A percentile compares a stretch with the other conserved stretches of the same genome.
Evolutionary conservation across 2,797 vertebrate genomes (phyloP).

Genomic region (Mus spretus): DNA sequence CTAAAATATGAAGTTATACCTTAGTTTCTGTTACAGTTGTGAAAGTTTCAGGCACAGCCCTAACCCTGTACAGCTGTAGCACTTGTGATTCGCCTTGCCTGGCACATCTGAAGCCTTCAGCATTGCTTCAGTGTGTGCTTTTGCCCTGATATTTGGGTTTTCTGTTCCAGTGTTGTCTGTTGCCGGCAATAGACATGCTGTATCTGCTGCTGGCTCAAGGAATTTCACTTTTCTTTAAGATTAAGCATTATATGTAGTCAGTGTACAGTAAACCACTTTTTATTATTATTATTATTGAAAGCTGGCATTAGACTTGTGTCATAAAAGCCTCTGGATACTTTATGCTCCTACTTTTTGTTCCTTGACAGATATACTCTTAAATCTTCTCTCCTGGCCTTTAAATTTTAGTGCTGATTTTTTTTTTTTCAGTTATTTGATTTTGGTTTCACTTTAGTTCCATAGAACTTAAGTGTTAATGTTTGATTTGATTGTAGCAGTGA

Average conservation of each 20-base stretch:
- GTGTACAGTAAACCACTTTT: conserved; percentile 85
- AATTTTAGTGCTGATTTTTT: conserved; percentile 81
- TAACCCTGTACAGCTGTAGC: conserved; percentile 76
- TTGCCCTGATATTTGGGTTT: conserved; percentile 83
- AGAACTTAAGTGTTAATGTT: conserved; percentile 76
- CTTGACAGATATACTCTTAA: conserved; percentile 66
- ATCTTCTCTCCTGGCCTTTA: conserved; percentile 78
- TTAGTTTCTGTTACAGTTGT: conserved; percentile 81
- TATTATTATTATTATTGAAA: conserved; percentile 80
- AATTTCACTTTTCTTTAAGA: conserved; percentile 79
- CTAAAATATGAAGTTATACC: conserved; percentile 74
- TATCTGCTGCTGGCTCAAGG: conserved; percentile 88
- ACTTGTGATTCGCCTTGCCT: conserved; percentile 80
- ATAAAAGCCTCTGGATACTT: conserved; percentile 85
- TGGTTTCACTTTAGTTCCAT: conserved; percentile 72
- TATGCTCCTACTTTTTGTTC: conserved; percentile 71
- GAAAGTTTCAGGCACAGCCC: conserved; percentile 78
- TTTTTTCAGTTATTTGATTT: conserved; percentile 68
- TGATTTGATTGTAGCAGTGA: conserved; percentile 76
- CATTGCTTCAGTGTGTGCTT: conserved; percentile 80
- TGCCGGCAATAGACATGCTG: conserved; percentile 88
- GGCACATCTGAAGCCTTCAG: conserved; percentile 80
- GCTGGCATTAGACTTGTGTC: conserved; percentile 83
- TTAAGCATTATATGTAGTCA: conserved; percentile 81
- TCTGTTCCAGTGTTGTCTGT: conserved; percentile 86